Evolutionary conservation across 2,113 vertebrate genomes (phyloP), one percentile per base, ranked within the genome.

Genomic region (Platanista minor): DNA sequence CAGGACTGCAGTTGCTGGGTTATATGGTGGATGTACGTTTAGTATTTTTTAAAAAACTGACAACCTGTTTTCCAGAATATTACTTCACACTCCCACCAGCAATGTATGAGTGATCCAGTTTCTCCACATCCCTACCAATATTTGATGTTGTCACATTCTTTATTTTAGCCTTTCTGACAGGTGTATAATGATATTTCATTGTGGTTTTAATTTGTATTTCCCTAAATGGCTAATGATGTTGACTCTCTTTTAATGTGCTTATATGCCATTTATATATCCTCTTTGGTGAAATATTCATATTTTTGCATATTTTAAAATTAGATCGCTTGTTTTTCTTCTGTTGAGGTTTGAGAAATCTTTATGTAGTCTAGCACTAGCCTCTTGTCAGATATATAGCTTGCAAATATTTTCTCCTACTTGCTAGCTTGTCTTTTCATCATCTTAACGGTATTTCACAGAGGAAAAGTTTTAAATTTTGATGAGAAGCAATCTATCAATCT

Each of bases 201-300:
- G n/a, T n/a, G n/a, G n/a, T n/a, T n/a, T n/a, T n/a, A 80, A 64
- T 89, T 91, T 84, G 21, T 23, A 88, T 72, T 85, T 97, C 41
- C 17, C 36, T 92, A 92, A 95, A 84, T 59, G 57, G 9, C 41
- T 81, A 57, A 75, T 67, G 46, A 72, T 77, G 10, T 21, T 66
- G 23, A 33, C 25, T 31, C 59, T 85, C 27, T 72, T 69, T 81
- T 46, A 33, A 25, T 66, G 31, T 94, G 43, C 62, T 78, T 91
- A 57, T 78, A 33, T 77, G 41, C 8, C 8, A 77, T 41, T 25
- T 84, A 17, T 29, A 31, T 41, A 74, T 64, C 3, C 6, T 71
- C 12, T 72, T 88, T 74, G n/a, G 11, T 81, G 15, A 81, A 92
- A 92, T 92, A 54, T 6, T 8, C 1, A 59, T 27, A 41, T 25